phyloP scores from a whole-genome alignment of 2,797 vertebrate species.

The Eupleurogrammus muticus region DNA sequence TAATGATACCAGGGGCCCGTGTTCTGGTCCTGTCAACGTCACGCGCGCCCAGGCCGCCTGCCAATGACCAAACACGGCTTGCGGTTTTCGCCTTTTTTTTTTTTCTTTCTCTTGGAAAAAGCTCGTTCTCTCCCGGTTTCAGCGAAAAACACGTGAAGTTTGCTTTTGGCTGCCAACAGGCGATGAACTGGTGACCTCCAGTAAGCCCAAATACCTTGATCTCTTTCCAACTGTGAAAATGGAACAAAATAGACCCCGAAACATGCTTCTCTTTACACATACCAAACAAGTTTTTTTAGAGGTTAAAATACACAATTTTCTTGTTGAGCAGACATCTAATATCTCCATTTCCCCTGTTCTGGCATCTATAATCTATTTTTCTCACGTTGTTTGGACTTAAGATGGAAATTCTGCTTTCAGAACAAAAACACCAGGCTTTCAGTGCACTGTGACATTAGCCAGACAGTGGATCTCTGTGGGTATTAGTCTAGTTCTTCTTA shows the following conservation, averaged over 20 bases:
- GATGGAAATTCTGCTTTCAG: conserved; percentile 17
- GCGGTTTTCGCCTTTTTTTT: conserved; percentile 22
- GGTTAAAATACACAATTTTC: not conserved
- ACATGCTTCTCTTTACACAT: not conserved
- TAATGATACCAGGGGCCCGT: not conserved
- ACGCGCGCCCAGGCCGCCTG: not conserved
- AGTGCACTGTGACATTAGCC: conserved; percentile 26
- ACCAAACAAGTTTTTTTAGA: not conserved
- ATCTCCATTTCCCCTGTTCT: not conserved
- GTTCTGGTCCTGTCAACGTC: not conserved
- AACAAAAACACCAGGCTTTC: conserved; percentile 6
- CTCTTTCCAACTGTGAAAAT: not conserved
- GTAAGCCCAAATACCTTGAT: conserved; percentile 2
- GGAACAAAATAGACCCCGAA: not conserved
- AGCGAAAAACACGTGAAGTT: not conserved
- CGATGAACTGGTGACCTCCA: not conserved
- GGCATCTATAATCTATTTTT: conserved; percentile 15
- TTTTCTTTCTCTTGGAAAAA: not conserved
- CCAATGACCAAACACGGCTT: conserved; percentile 22
- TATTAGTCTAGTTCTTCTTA: not conserved
- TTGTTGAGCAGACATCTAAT: not conserved
- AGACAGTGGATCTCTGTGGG: conserved; percentile 20
- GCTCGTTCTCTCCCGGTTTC: not conserved
- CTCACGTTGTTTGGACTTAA: conserved; percentile 16
- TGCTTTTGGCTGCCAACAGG: not conserved